Base-by-base conservation (phyloP, 2,113 vertebrate species). In the Verasper variegatus region DNA sequence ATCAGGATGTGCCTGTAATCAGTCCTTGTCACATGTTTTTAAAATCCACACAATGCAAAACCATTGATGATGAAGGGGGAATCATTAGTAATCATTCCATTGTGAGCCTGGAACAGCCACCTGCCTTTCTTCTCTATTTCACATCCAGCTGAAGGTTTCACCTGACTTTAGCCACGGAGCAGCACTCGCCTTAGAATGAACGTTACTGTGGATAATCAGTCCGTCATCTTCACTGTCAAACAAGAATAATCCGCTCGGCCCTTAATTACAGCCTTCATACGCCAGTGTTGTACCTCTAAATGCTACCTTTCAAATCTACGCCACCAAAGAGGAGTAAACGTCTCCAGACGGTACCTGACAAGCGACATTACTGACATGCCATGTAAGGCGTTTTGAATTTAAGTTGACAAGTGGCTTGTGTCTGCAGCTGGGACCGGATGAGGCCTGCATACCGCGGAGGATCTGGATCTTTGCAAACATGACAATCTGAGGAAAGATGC, bases 291-390 rank as follows among this genome's bases (percentile, higher is more conserved):
- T 82, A 54, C 40, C 20, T 69, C 1, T 31, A 58, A 49, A 62
- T 66, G 54, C 67, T 56, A 52, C 47, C 40, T 67, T 69, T 60
- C 49, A 54, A 27, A 40, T 55, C 58, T 66, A 45, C 35, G 68
- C 40, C 74, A 85, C 84, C 86, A 84, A 90, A 91, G 82, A 87
- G 68, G 71, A 72, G 49, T 23, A 8, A 57, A 69, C 8, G 14
- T 64, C 61, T 70, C 15, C 1, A 52, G 62, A 55, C 31, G 13
- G 9, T 54, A 77, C 71, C 66, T 61, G 74, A 74, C 47, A 40
- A 74, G 83, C 47, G 0, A 74, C 75, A 68, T 85, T 88, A 82
- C 64, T 89, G 40, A 72, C 65, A 81, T 57, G 64, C 77, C 76
- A 57, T 63, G 66, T 80, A 24, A 62, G 51, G 59, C 70, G 49